Percentiles rank a stretch among this genome's conserved stretches.
These are phyloP conservation scores for Mallateleia sp. DNA, from an alignment of 2,888 invertebrate species.

Conservation along the genomic window DNA sequence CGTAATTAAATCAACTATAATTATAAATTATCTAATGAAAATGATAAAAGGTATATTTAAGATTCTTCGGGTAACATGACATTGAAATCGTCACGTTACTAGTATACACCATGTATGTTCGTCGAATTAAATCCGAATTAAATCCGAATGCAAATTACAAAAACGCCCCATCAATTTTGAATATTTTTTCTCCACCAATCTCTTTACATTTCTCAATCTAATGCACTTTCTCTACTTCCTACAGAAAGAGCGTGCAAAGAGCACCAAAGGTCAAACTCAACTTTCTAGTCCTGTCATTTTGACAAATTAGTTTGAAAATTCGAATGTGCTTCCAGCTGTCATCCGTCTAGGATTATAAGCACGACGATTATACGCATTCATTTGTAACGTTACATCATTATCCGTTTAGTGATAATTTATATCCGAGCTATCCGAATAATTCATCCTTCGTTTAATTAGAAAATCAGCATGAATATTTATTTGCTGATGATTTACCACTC, in stretches of 20 bases:
- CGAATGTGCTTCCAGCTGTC: slow-evolving; percentile 20
- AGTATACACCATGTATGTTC: too few species aligned
- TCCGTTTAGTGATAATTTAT: slow-evolving; percentile 6
- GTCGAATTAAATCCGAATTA: too few species aligned
- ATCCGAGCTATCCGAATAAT: neutral
- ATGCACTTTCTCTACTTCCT: slow-evolving; percentile 39
- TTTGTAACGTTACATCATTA: slow-evolving; percentile 50
- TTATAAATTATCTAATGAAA: too few species aligned
- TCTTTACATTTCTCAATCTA: slow-evolving; percentile 39
- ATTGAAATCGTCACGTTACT: too few species aligned
- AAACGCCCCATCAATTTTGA: too few species aligned
- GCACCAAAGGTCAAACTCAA: slow-evolving; percentile 45
- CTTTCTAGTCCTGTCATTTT: slow-evolving; percentile 56
- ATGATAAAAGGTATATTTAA: too few species aligned
- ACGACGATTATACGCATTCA: slow-evolving; percentile 26
- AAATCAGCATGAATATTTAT: slow-evolving; percentile 19
- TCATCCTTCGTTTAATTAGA: neutral
- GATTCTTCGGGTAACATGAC: too few species aligned
- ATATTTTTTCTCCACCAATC: too few species aligned
- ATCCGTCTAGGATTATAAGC: neutral
- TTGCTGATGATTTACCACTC: neutral
- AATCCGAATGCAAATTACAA: too few species aligned
- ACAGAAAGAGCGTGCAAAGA: slow-evolving; percentile 33
- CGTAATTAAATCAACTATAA: too few species aligned
- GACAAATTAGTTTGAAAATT: slow-evolving; percentile 54